Evolutionary conservation across 2,113 vertebrate genomes (phyloP).

Genomic region (Otus sunia): DNA sequence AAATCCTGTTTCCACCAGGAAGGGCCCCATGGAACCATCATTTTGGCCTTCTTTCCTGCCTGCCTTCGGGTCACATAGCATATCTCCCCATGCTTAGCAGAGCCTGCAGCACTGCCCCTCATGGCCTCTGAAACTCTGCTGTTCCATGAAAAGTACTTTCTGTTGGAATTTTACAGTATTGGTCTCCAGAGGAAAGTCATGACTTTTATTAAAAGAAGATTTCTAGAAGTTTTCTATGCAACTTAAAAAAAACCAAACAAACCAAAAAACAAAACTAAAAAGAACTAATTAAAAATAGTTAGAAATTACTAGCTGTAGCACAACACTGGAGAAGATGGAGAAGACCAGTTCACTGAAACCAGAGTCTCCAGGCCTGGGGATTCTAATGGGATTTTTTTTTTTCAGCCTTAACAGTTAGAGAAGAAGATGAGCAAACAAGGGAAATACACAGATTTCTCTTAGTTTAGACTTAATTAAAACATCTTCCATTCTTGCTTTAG

Average conservation of each 20-base stretch:
- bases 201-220: neutral
- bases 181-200: neutral
- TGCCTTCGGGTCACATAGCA: rapidly evolving
- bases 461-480: neutral
- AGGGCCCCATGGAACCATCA: rapidly evolving
- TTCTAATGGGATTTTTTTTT: neutral
- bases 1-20: neutral
- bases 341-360: neutral
- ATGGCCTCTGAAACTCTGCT: rapidly evolving
- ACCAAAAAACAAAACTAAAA: neutral
- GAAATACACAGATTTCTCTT: neutral
- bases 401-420: neutral
- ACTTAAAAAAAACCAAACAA: neutral
- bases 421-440: neutral
- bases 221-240: neutral
- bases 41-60: neutral
- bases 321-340: neutral
- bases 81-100: neutral
- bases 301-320: neutral
- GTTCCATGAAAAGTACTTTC: neutral
- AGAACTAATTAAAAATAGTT: neutral
- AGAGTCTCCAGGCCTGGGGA: neutral
- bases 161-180: neutral
- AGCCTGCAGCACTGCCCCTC: neutral
- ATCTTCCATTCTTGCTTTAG: neutral